Evolutionary conservation across 1,140 invertebrate genomes (phyloP).

Genomic region (Ptiloglossa arizonensis): DNA sequence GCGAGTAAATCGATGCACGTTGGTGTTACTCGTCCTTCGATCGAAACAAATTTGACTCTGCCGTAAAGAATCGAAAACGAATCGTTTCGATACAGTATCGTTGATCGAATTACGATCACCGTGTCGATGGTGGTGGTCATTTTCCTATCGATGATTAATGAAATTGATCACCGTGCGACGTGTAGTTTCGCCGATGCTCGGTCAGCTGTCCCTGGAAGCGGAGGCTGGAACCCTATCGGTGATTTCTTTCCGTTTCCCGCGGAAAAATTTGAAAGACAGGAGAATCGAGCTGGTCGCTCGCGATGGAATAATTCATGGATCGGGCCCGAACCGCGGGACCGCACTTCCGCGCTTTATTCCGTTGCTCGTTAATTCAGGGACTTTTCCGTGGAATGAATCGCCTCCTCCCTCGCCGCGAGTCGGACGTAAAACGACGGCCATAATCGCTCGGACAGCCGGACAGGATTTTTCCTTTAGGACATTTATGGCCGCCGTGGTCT

Average conservation of each 20-base stretch:
- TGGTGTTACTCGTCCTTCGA: no score
- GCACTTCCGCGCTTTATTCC: constrained; percentile 66
- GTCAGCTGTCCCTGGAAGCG: neutral
- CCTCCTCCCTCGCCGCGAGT: constrained; percentile 6
- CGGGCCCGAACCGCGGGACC: neutral
- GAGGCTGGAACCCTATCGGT: constrained; percentile 22
- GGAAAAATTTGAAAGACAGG: constrained; percentile 54
- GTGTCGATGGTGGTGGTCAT: no score
- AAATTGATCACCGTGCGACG: no score
- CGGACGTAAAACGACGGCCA: constrained; percentile 41
- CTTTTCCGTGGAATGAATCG: constrained; percentile 44
- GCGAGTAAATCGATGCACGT: no score
- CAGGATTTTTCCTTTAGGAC: constrained; percentile 50
- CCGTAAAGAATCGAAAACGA: no score
- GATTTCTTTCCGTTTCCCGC: neutral
- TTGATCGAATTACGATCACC: no score
- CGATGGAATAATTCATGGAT: constrained; percentile 62
- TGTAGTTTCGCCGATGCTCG: neutral
- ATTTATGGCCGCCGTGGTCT: constrained; percentile 53
- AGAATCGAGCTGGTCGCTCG: constrained; percentile 51
- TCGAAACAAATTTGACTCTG: no score
- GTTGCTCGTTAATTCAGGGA: constrained; percentile 63
- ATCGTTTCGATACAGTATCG: no score
- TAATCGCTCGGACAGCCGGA: constrained; percentile 31
- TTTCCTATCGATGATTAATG: no score